Conservation (phyloP, 2,888 invertebrate species). For the Diarsia brunnea region DNA sequence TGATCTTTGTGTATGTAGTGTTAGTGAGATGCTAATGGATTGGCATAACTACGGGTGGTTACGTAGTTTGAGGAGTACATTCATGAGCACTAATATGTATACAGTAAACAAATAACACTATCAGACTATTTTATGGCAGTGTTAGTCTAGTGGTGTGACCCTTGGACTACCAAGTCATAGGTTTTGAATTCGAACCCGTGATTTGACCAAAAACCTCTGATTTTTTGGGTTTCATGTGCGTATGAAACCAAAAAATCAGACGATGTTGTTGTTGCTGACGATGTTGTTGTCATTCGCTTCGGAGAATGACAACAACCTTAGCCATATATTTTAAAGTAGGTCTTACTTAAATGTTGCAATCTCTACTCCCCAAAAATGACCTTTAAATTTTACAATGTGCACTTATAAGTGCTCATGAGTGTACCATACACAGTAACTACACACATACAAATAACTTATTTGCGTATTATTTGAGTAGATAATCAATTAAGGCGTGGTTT, state of each 20-base stretch:
- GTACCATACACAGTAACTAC: constrained; percentile 8
- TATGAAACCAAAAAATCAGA: no score
- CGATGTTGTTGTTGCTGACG: no score
- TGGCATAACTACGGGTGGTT: constrained; percentile 30
- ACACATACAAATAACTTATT: constrained; percentile 10
- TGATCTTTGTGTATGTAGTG: constrained; percentile 11
- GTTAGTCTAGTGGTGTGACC: no score
- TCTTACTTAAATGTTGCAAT: not conserved
- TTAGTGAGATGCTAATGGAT: constrained; percentile 45
- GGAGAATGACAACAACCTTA: no score
- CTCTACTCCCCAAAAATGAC: not conserved
- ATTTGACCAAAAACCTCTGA: no score
- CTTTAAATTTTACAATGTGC: not conserved
- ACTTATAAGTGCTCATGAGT: not conserved
- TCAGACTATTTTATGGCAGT: no score
- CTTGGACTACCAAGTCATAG: no score
- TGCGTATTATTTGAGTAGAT: constrained; percentile 31
- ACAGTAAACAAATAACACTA: no score
- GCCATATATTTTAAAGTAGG: no score
- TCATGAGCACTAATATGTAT: not conserved
- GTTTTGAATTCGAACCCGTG: no score
- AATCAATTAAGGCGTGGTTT: constrained; percentile 31
- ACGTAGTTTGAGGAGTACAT: constrained; percentile 23
- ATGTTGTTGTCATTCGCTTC: no score
- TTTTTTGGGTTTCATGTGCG: no score